A percentile compares a stretch with the other conserved stretches of the same genome.
Conservation (phyloP, 2,113 vertebrate species). For the Neoarius graeffei region DNA sequence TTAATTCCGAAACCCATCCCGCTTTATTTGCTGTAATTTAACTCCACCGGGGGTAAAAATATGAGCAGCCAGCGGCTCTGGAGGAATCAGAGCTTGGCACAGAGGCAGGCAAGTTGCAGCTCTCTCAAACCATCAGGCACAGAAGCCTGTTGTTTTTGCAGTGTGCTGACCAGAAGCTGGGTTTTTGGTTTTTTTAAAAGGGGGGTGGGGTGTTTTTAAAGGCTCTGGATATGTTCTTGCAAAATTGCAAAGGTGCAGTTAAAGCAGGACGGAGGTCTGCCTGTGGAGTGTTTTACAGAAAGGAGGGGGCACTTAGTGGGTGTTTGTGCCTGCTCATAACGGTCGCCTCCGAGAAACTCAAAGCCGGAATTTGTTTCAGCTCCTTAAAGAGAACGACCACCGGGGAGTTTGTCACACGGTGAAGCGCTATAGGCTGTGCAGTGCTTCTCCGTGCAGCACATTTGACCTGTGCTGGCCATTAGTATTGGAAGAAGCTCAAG, state of each 20-base stretch:
- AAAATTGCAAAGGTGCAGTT: conserved; percentile 72
- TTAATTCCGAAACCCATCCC: conserved; percentile 81
- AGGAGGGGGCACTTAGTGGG: conserved; percentile 61
- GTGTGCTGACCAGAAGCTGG: conserved; percentile 42
- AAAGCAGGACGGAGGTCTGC: conserved; percentile 36
- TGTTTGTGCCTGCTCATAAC: conserved; percentile 66
- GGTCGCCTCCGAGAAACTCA: conserved; percentile 67
- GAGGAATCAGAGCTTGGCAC: conserved; percentile 70
- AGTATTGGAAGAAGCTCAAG: conserved; percentile 65
- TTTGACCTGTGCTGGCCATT: conserved; percentile 69
- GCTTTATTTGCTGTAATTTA: conserved; percentile 95
- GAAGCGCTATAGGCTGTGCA: conserved; percentile 68
- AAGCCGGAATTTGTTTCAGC: conserved; percentile 67
- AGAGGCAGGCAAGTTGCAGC: conserved; percentile 66
- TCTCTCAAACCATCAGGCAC: conserved; percentile 66
- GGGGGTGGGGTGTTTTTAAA: neutral
- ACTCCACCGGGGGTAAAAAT: conserved; percentile 91
- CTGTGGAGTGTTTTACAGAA: conserved; percentile 57
- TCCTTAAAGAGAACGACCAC: conserved; percentile 69
- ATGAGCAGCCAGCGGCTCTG: conserved; percentile 80
- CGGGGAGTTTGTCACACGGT: conserved; percentile 65
- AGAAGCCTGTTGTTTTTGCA: conserved; percentile 59
- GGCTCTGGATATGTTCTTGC: conserved; percentile 65
- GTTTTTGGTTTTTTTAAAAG: neutral
- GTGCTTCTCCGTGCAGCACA: conserved; percentile 65